Conservation (phyloP, 2,113 vertebrate species). For the Charadrius vociferus region DNA sequence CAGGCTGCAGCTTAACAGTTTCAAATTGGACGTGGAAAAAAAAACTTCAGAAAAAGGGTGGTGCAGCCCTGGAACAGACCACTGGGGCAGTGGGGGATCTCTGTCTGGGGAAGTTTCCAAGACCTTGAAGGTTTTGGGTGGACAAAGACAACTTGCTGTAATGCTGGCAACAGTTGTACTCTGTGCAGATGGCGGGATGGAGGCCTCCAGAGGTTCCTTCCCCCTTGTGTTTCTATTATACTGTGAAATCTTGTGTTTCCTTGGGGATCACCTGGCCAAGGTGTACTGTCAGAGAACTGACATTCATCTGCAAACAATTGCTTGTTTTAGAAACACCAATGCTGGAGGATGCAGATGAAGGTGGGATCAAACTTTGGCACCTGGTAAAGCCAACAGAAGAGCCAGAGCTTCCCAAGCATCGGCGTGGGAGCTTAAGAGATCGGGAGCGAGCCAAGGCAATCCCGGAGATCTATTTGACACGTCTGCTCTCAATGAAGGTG, state of each 20-base stretch:
- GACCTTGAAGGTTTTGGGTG: not conserved
- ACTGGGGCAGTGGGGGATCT: not conserved
- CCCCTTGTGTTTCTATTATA: not conserved
- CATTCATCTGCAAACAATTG: not conserved
- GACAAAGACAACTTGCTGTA: not conserved
- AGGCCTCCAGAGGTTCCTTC: not conserved
- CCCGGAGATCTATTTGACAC: constrained; percentile 96
- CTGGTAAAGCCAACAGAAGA: constrained; percentile 97
- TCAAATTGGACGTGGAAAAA: not conserved
- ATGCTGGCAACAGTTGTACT: not conserved
- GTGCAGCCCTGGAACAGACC: not conserved
- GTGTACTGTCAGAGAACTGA: not conserved
- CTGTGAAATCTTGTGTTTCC: not conserved
- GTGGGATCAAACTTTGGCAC: constrained; percentile 94
- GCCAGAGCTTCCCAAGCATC: constrained; percentile 92
- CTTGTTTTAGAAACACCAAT: constrained; percentile 89
- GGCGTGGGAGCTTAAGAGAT: constrained; percentile 91
- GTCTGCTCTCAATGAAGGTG: constrained; percentile 99
- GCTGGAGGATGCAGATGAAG: constrained; percentile 98
- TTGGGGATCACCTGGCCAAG: not conserved
- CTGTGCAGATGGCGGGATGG: not conserved
- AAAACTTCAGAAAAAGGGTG: not conserved
- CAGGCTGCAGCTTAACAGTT: not conserved
- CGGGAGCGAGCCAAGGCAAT: constrained; percentile 95
- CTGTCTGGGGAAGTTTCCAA: not conserved